A percentile compares a stretch with the other conserved stretches of the same genome.
These are phyloP conservation scores for Malthinus seriepunctatus DNA, from an alignment of 2,888 invertebrate species.

Conservation along the genomic window DNA sequence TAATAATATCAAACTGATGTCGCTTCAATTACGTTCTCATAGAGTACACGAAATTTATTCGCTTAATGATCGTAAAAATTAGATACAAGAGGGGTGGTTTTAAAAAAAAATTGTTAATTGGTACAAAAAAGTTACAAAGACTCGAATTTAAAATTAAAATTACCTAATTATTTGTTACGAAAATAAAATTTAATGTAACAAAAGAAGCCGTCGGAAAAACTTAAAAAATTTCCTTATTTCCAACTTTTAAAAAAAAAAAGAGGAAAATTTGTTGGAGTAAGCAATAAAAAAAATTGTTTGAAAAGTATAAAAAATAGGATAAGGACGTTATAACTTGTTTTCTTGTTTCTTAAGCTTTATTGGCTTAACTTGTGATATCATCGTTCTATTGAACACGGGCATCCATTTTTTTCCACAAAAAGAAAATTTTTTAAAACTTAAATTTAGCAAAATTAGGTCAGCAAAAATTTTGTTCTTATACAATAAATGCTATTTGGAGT, in stretches of 20 bases:
- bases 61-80: background rate
- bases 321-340: constrained; percentile 43
- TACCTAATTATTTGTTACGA: too few relatives aligned
- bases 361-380: constrained; percentile 43
- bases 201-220: background rate
- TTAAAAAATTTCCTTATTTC: too few relatives aligned
- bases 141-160: too few relatives aligned
- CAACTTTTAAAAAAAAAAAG: background rate
- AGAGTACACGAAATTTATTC: constrained; percentile 9
- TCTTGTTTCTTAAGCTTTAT: constrained; percentile 34
- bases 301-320: constrained; percentile 31
- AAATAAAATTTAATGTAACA: background rate
- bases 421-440: too few relatives aligned
- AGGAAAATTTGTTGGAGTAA: background rate
- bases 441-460: too few relatives aligned
- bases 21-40: constrained; percentile 19
- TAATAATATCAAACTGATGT: background rate
- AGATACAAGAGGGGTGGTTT: too few relatives aligned
- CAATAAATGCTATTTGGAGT: too few relatives aligned
- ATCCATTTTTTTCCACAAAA: too few relatives aligned
- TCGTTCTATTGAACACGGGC: constrained; percentile 11
- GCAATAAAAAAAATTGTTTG: constrained; percentile 3
- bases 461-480: too few relatives aligned
- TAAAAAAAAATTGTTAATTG: too few relatives aligned
- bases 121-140: too few relatives aligned